These are phyloP conservation scores for Melanaphis sacchari DNA, from an alignment of 1,140 invertebrate genomes.

Conservation along the genomic window DNA sequence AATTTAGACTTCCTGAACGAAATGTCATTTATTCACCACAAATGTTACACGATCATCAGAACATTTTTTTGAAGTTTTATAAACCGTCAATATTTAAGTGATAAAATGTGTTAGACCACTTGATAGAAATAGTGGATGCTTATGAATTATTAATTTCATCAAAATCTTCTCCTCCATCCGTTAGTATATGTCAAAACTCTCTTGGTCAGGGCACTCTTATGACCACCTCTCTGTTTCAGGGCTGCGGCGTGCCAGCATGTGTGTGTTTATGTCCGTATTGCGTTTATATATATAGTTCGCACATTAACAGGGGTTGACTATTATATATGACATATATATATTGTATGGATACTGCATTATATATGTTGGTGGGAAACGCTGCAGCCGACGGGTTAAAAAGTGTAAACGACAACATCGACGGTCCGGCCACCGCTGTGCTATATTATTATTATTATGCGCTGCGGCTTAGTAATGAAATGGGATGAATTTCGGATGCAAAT, in stretches of 20 bases:
- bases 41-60: too few species aligned
- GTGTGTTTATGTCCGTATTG: neutral
- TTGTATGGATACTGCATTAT: neutral
- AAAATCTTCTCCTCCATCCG: neutral
- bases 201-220: neutral
- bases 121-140: neutral
- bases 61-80: neutral
- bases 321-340: neutral
- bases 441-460: neutral
- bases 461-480: neutral
- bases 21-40: too few species aligned
- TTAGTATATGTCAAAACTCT: neutral
- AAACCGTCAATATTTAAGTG: neutral
- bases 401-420: slow-evolving; percentile 15
- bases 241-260: neutral
- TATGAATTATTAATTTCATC: neutral
- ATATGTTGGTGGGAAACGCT: neutral
- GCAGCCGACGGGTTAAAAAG: slow-evolving; percentile 18
- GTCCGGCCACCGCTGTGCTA: neutral
- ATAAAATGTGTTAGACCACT: neutral
- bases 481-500: slow-evolving; percentile 11
- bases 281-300: neutral
- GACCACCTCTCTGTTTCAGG: neutral
- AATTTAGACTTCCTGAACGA: too few species aligned
- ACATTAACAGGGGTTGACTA: neutral